A percentile compares a stretch with the other conserved stretches of the same genome.
Evolutionary conservation across 1,140 invertebrate genomes (phyloP).

Genomic region (Philaenus spumarius): DNA sequence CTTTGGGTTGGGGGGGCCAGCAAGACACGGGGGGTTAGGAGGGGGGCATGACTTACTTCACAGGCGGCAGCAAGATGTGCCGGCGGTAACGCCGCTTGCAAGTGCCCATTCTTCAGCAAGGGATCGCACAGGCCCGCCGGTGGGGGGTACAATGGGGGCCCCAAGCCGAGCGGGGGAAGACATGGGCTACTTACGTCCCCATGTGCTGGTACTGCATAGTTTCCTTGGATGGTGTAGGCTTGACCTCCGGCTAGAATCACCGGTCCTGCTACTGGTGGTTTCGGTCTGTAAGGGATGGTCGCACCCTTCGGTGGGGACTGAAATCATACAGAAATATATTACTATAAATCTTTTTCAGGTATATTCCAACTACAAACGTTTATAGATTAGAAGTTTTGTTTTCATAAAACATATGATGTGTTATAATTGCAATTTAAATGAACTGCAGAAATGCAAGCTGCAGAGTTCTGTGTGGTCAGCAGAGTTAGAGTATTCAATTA

Average conservation of each 20-base stretch:
- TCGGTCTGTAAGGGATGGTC: conserved; percentile 97
- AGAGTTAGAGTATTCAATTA: too few species aligned
- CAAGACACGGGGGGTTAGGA: conserved; percentile 15
- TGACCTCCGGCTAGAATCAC: conserved; percentile 93
- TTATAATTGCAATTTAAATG: too few species aligned
- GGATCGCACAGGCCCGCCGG: conserved; percentile 33
- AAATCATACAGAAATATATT: conserved; percentile 28
- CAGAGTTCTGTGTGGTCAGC: too few species aligned
- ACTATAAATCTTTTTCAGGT: too few species aligned
- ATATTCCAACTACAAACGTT: too few species aligned
- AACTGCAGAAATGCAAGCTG: too few species aligned
- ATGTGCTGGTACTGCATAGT: conserved; percentile 88
- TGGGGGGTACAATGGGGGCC: conserved; percentile 42
- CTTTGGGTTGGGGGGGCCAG: conserved; percentile 21
- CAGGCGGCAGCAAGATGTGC: conserved; percentile 54
- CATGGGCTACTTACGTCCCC: conserved; percentile 71
- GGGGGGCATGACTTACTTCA: conserved; percentile 42
- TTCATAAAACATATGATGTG: too few species aligned
- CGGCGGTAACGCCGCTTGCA: conserved; percentile 68
- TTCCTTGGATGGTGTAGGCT: conserved; percentile 94
- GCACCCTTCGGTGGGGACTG: conserved; percentile 98
- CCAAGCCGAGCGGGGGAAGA: conserved; percentile 41
- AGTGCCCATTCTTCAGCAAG: conserved; percentile 58
- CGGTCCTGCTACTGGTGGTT: conserved; percentile 87
- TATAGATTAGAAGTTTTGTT: too few species aligned